Evolutionary conservation across 2,888 invertebrate genomes (phyloP).

Genomic region (Hyposoter dolosus): DNA sequence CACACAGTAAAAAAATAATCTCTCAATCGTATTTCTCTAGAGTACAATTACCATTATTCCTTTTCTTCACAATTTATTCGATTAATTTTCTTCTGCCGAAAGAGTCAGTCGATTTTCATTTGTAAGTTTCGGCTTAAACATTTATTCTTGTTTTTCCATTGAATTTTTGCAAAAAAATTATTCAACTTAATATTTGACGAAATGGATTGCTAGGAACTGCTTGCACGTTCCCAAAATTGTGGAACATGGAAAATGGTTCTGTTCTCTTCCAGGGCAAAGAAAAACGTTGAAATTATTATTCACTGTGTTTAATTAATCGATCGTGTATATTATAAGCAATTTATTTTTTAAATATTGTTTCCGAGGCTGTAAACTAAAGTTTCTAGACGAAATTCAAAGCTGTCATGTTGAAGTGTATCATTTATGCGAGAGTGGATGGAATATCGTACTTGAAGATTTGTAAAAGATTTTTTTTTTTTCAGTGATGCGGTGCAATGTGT

Average conservation of each 20-base stretch:
- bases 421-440: background rate
- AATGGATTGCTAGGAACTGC: background rate
- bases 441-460: background rate
- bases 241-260: background rate
- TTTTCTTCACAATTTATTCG: background rate
- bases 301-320: background rate
- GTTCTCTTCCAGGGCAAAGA: background rate
- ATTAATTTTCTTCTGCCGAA: background rate
- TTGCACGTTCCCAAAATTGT: background rate
- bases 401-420: background rate
- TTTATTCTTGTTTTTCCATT: background rate
- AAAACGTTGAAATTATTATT: background rate
- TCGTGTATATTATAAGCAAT: background rate
- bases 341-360: background rate
- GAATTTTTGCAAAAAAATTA: background rate
- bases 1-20: slow-evolving; percentile 7
- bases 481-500: slow-evolving; percentile 16
- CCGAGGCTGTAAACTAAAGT: slow-evolving; percentile 8
- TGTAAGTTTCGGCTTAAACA: background rate
- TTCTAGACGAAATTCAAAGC: slow-evolving; percentile 21
- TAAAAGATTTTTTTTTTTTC: background rate
- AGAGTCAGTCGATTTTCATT: background rate
- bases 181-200: background rate
- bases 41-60: background rate
- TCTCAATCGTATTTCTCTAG: background rate